These are phyloP conservation scores for Octonoba sinensis DNA, from an alignment of 2,888 invertebrate genomes.

Conservation along the genomic window DNA sequence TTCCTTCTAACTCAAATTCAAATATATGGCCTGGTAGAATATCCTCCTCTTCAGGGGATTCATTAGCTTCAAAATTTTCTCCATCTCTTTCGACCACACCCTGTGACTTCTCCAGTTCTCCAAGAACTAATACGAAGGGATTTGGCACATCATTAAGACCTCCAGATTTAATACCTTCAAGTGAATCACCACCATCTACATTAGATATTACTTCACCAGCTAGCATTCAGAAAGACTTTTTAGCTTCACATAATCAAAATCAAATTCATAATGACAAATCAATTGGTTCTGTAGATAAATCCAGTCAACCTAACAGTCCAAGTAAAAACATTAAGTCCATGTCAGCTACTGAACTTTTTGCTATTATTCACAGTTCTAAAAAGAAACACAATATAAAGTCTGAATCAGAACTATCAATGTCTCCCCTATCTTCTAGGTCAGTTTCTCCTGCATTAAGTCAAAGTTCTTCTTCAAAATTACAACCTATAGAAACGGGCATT, in stretches of 20 bases:
- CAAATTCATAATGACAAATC: neutral
- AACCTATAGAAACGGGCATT: conserved; percentile 55
- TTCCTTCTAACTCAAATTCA: neutral
- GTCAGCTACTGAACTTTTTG: conserved; percentile 67
- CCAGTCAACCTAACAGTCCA: neutral
- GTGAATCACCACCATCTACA: conserved; percentile 49
- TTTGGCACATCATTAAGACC: conserved; percentile 24
- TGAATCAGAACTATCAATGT: conserved; percentile 66
- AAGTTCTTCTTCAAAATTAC: conserved; percentile 28
- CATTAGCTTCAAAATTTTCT: neutral
- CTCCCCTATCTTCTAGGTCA: conserved; percentile 65
- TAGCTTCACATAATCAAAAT: neutral
- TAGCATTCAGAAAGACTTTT: neutral
- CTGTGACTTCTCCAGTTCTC: neutral
- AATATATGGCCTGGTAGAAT: conserved; percentile 31
- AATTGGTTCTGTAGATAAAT: neutral
- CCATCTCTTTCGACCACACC: too few relatives aligned
- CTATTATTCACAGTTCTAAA: conserved; percentile 67
- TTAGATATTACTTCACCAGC: conserved; percentile 49
- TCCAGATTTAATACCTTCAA: conserved; percentile 54
- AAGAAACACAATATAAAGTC: conserved; percentile 67
- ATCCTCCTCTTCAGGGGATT: neutral
- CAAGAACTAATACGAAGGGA: neutral
- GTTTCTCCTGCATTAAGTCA: conserved; percentile 55
- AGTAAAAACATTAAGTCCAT: conserved; percentile 46